Base-by-base conservation (phyloP, 2,888 invertebrate genomes). In the Dryobotodes eremita region DNA sequence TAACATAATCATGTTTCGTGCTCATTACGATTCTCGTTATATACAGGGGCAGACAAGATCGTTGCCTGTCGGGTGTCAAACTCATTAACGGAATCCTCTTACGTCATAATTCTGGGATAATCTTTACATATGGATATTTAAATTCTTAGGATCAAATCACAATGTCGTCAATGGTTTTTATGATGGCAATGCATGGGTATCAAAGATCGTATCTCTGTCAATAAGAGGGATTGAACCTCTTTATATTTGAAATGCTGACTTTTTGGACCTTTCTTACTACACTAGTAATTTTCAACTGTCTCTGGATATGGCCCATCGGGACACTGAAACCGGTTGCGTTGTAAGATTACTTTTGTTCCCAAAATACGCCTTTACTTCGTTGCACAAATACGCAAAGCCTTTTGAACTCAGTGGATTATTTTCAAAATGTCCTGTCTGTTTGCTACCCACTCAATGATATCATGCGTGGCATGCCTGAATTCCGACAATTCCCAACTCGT, bases 361-460 rank as follows among this genome's bases (percentile, higher is more conserved):
- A 23, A 64, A 76, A 64, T 61, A 59, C n/a, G 36, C 20, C 20
- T 62, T 36, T 62, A 50, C 26, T 42, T 13, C 20, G 42, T 48
- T 57, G n/a, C 55, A 57, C 26, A 48, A 65, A 36, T 55, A 55
- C 8, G 42, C 73, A 53, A 42, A 5, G 2, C 15, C 20, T 64
- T 48, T 64, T 36, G 17, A 78, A 62, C 17, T 20, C 36, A 2
- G 36, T 26, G 36, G 48, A 55, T 71, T 61, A 70, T 83, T 83
- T 82, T 69, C 23, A 55, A 64, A 69, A 69, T 53, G 10, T 83
- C 48, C 59, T 61, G 57, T 53, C 53, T 59, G 59, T 71, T 69
- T 17, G 48, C 80, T 70, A 13, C 85, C 71, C 80, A 84, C 85
- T 80, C 80, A 75, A 62, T 62, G 75, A 76, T 80, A 80, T 80